Evolutionary conservation across 2,797 vertebrate genomes (phyloP), one percentile per base, ranked within the genome.

Genomic region (Spinibarbus caldwelli): DNA sequence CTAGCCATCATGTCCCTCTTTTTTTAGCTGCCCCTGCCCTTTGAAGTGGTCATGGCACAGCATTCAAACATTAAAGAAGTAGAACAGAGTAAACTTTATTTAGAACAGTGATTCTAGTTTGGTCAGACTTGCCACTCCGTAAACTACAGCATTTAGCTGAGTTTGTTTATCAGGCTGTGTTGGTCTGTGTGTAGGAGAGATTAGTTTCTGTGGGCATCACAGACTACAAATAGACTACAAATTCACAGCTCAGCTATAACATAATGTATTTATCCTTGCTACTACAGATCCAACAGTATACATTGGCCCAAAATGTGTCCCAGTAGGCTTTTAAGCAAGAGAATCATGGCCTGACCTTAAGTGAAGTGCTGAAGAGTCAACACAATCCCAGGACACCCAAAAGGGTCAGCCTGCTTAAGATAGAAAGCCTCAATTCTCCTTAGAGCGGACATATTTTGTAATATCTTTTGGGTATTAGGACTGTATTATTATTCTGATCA

Each of bases 81-180:
- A 67, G 72, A 84, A n/a, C 72, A 76, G 59, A 77, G 34, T 67
- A 7, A 38, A 76, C 64, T 75, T 75, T 76, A 83, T 67, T 83
- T 75, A 83, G 38, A 66, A 38, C 72, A 52, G 82, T 23, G 38
- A 11, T 29, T 67, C 5, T 17, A 38, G 59, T 52, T 62, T 26
- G 47, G 21, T 70, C 9, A 54, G 26, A 31, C 17, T 67, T 26
- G 29, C 57, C 45, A 41, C 31, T 17, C 47, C 1, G 1, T 77
- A 38, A 83, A 41, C n/a, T n/a, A 23, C 68, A 84, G 6, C 31
- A 67, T 54, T 84, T 23, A 84, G 34, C 45, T 19, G 45, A 68
- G 62, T 54, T 57, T 43, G 62, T 66, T 49, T 67, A 5, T 66
- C 10, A 9, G 21, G 3, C 49, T 36, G 9, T 34, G 34, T 68